These are phyloP conservation scores for Istiophorus platypterus DNA, from an alignment of 2,113 vertebrate genomes.

Conservation along the genomic window DNA sequence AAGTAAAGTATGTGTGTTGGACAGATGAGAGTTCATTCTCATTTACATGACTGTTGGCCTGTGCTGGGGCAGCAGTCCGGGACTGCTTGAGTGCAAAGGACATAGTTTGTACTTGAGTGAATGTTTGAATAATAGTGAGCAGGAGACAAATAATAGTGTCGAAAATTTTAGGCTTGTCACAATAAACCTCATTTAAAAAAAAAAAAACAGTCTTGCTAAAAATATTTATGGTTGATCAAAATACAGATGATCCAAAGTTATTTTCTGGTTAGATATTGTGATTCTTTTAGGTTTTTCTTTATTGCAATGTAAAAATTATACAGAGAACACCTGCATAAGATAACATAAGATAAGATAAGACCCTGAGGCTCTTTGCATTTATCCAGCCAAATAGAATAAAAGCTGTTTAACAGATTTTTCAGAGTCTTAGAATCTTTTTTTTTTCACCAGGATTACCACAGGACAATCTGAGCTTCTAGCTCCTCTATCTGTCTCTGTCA, in stretches of 20 bases:
- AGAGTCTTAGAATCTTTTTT: constrained; percentile 19
- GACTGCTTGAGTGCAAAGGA: constrained; percentile 7
- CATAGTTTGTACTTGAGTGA: background rate
- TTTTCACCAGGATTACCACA: constrained; percentile 26
- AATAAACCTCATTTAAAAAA: background rate
- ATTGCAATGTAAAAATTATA: background rate
- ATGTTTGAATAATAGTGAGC: background rate
- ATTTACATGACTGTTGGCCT: background rate
- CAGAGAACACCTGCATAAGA: background rate
- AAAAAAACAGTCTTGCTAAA: background rate
- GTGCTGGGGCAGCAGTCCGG: background rate
- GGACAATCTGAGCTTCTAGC: constrained; percentile 29
- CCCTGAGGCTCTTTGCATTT: constrained; percentile 5
- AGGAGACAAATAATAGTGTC: background rate
- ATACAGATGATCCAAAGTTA: background rate
- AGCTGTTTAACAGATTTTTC: constrained; percentile 33
- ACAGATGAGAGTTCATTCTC: background rate
- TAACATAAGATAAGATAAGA: too few species aligned
- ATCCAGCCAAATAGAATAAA: constrained; percentile 48
- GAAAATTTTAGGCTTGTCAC: background rate
- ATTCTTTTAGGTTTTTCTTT: constrained; percentile 11
- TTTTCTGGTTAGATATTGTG: background rate
- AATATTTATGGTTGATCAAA: background rate
- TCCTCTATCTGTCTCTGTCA: background rate
- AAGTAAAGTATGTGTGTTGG: constrained; percentile 15